Evolutionary conservation across 2,888 invertebrate genomes (phyloP), one percentile per base, ranked within the genome.

Genomic region (Stenchaetothrips biformis): DNA sequence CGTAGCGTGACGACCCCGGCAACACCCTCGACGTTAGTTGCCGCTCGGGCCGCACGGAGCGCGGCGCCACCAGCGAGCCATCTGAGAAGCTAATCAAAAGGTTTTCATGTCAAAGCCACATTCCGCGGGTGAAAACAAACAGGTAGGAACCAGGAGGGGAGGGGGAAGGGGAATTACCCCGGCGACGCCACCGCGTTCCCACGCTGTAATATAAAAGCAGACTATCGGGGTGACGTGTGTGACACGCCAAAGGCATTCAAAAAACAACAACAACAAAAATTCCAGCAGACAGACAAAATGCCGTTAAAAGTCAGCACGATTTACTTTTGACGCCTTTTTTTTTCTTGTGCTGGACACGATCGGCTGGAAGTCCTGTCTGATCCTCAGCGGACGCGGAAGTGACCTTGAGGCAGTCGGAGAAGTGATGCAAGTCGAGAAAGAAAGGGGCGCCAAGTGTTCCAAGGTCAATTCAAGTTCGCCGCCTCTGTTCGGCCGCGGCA

Each of bases 21-120:
- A 37, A 37, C 37, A 4, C 37, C 4, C 37, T 37, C 37, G 37
- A 37, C 2, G 37, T 37, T 37, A 37, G 37, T 37, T 37, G 37
- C 37, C 37, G 37, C 4, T 4, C 37, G 37, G 37, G 37, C 37
- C 37, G 37, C 37, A 4, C 2, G 37, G 37, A 37, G 37, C 37
- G 37, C 37, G 4, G 37, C 37, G 37, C 2, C 37, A 37, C 37
- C 37, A 4, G 37, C 37, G 4, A 37, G 53, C 53, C 13, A n/a
- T n/a, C n/a, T n/a, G n/a, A n/a, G 13, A 4, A 53, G 67, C 67
- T 74, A 74, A 74, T 74, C 67, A 74, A 74, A 74, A 74, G 67
- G 67, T 74, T 74, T 74, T 74, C 67, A 74, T 74, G 67, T 74
- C 67, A 74, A 74, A 74, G 67, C 21, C 67, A 74, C 67, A 74